A percentile compares a stretch with the other conserved stretches of the same genome.
These are phyloP conservation scores for Meda fulgida DNA, from an alignment of 2,797 vertebrate genomes.

Conservation along the genomic window DNA sequence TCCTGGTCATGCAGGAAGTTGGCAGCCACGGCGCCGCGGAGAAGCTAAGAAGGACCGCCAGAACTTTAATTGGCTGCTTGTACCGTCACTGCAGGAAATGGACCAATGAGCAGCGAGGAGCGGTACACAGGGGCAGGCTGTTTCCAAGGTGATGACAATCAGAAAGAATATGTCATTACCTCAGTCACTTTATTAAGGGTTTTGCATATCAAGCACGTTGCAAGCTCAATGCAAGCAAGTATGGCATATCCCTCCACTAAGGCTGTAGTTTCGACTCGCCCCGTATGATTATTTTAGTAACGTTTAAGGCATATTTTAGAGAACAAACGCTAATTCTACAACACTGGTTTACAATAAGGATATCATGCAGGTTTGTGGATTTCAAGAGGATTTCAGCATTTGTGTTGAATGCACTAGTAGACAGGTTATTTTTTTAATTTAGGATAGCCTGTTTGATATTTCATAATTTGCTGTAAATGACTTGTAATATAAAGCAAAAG, in stretches of 20 bases:
- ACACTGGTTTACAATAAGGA: conserved; percentile 87
- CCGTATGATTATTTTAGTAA: conserved; percentile 59
- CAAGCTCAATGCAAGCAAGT: conserved; percentile 81
- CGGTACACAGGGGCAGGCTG: conserved; percentile 65
- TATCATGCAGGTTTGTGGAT: conserved; percentile 83
- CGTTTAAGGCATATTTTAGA: conserved; percentile 63
- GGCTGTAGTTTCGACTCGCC: conserved; percentile 62
- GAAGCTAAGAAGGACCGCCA: conserved; percentile 56
- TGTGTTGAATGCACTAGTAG: conserved; percentile 88
- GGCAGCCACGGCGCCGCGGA: conserved; percentile 54
- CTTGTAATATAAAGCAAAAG: conserved; percentile 86
- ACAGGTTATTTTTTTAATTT: conserved; percentile 90
- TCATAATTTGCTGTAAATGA: conserved; percentile 92
- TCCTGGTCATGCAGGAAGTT: conserved; percentile 67
- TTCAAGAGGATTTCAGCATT: conserved; percentile 81
- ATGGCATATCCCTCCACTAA: conserved; percentile 81
- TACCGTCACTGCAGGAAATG: conserved; percentile 64
- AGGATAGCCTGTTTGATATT: conserved; percentile 90
- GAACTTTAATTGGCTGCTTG: conserved; percentile 62
- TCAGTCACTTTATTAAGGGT: conserved; percentile 84
- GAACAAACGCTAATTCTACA: conserved; percentile 58
- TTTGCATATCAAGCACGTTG: conserved; percentile 89
- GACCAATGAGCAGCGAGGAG: conserved; percentile 68
- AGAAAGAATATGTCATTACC: conserved; percentile 89
- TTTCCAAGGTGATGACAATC: conserved; percentile 88